Evolutionary conservation across 2,888 invertebrate genomes (phyloP), one percentile per base, ranked within the genome.

Genomic region (Hemistola chrysoprasaria): DNA sequence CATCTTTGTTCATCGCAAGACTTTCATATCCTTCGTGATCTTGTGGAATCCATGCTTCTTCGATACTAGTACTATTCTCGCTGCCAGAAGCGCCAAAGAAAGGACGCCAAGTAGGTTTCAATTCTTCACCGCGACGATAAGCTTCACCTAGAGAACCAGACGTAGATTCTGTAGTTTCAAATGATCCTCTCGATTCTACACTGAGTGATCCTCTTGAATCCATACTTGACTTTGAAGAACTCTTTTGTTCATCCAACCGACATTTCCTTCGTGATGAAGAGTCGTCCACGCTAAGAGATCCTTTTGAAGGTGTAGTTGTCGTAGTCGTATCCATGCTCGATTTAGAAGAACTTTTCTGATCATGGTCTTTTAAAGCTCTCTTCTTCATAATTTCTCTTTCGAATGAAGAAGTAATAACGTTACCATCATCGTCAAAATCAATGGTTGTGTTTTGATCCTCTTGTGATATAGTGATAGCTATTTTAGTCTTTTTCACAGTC

Each of bases 61-160:
- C 96, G 28, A 95, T 91, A 68, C 95, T 96, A 2, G 95, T 95
- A 49, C 95, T 95, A 22, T 95, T 95, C 33, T 95, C 95, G 67
- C 95, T 95, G 1, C 90, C 90, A 1, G 89, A 90, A 67, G 95
- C 95, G 8, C 96, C 91, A 10, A 95, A 93, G 69, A 95, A 96
- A 1, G 95, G 94, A 60, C 93, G 92, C 95, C 95, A 95, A 0
- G 95, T 95, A 2, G 95, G 93, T 68, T 93, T 94, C 36, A 94
- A 84, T 67, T 95, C 95, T 66, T 92, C 92, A 1, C 92, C 93
- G 1, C 92, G 90, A 21, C 93, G 84, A 53, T 91, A 92, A 8
- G 93, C 93, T 40, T 92, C 92, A n/a, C 94, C 94, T 43, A 94
- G 77, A 34, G 93, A 93, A 0, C 94, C 94, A 1, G 94, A 94